Evolutionary conservation across 2,888 invertebrate genomes (phyloP).

Genomic region (Heliconius ismenius): DNA sequence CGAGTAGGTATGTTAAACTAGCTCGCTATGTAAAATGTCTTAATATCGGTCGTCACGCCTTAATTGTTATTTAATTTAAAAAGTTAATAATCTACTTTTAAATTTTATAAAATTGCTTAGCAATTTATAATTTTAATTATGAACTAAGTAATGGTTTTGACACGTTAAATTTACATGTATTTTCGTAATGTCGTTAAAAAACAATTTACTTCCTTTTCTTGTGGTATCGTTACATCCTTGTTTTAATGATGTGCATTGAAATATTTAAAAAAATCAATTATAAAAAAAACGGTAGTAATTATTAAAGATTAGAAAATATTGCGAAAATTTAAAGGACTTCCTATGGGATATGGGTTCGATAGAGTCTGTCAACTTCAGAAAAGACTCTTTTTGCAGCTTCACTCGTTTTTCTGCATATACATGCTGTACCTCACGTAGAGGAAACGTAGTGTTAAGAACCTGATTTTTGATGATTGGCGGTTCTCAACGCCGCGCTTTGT

Average conservation of each 20-base stretch:
- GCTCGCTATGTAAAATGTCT: not conserved
- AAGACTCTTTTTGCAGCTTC: too few species aligned
- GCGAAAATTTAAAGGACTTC: not conserved
- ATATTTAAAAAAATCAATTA: not conserved
- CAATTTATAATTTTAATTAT: not conserved
- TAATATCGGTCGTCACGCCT: not conserved
- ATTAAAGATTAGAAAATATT: not conserved
- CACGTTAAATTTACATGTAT: not conserved
- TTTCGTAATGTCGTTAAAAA: not conserved
- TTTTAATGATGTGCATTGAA: not conserved
- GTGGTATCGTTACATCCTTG: not conserved
- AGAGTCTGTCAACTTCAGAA: too few species aligned
- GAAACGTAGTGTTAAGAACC: too few species aligned
- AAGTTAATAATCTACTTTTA: not conserved
- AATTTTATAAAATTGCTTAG: not conserved
- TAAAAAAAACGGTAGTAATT: not conserved
- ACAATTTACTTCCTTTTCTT: not conserved
- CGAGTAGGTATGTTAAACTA: not conserved
- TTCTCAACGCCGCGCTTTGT: not conserved
- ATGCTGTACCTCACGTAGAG: too few species aligned
- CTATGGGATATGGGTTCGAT: not conserved
- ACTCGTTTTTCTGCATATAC: too few species aligned
- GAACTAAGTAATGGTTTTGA: not conserved
- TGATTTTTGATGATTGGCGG: not conserved
- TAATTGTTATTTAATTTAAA: slow-evolving; percentile 8